Base-by-base conservation (phyloP, 2,888 invertebrate species). In the Cephalotes varians region DNA sequence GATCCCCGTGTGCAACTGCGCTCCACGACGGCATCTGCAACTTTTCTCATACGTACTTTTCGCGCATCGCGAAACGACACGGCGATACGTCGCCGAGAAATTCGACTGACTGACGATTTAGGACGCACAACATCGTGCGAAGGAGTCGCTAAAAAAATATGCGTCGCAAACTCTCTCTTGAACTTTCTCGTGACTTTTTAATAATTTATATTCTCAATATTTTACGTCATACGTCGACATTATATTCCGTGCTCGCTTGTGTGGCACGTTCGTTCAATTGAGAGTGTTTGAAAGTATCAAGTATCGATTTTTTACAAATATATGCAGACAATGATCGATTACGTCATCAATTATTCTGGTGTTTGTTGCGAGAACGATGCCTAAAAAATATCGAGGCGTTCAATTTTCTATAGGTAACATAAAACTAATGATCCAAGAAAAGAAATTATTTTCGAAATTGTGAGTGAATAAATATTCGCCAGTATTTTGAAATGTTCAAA, bases 31-130 rank as follows among this genome's bases (percentile, higher is more conserved):
- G 76, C 49, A 72, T 67, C 51, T 72, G 80, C 72, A 85, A 82
- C 83, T 88, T 88, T 85, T 82, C 83, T 82, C 67, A 58, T 64
- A 47, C 56, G 47, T 71, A 60, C 67, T 77, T 60, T 56, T 58
- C 67, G n/a, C 72, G 47, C 31, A 28, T 37, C 21, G 51, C 40
- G 15, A 71, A n/a, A 21, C 21, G 76, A 72, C 76, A 31, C n/a
- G 34, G 21, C 34, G 58, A 87, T 87, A 88, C 83, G 82, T 88
- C 83, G 74, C 9, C 64, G 34, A 62, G 56, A 62, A 64, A 83
- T 81, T 65, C 12, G 44, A 47, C 10, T 62, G 51, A 72, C 47
- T 81, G 80, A 51, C 51, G 65, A 76, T 76, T 51, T 40, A 28
- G 15, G 44, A 62, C 12, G 40, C 49, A 62, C 49, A 84, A 67